These are phyloP conservation scores for Dugesia japonica DNA, from an alignment of 2,888 invertebrate genomes.

Conservation along the genomic window DNA sequence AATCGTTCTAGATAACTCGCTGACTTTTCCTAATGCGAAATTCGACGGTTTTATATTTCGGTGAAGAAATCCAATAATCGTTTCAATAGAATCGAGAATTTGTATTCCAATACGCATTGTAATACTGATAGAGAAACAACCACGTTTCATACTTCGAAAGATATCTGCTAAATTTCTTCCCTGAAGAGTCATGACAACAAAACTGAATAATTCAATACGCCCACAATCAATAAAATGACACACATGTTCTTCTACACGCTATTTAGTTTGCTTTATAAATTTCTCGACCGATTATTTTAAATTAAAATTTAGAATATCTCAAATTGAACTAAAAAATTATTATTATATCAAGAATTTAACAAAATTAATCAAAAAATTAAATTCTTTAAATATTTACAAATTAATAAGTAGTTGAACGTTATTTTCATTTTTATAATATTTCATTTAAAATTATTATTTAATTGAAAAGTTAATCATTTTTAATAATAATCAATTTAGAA, in stretches of 20 bases:
- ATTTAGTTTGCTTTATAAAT: constrained; percentile 87
- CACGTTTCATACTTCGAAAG: constrained; percentile 69
- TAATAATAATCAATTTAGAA: no score
- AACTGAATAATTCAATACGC: constrained; percentile 91
- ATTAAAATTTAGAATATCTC: not conserved
- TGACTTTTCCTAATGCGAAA: constrained; percentile 74
- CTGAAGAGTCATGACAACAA: constrained; percentile 97
- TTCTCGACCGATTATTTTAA: constrained; percentile 54
- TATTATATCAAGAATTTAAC: not conserved
- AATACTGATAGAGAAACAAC: constrained; percentile 88
- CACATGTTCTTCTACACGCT: constrained; percentile 89
- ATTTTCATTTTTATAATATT: no score
- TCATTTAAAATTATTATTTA: no score
- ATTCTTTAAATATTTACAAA: no score
- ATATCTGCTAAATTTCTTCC: constrained; percentile 66
- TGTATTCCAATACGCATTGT: constrained; percentile 81
- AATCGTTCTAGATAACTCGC: constrained; percentile 55
- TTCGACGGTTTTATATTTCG: constrained; percentile 97
- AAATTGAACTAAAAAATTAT: not conserved
- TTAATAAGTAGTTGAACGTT: no score
- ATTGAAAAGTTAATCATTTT: no score
- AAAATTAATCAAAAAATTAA: not conserved
- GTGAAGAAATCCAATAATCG: constrained; percentile 93
- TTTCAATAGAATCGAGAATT: constrained; percentile 75
- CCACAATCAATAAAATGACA: constrained; percentile 98